Evolutionary conservation across 2,113 vertebrate species (phyloP).

Genomic region (Noturus placidus): DNA sequence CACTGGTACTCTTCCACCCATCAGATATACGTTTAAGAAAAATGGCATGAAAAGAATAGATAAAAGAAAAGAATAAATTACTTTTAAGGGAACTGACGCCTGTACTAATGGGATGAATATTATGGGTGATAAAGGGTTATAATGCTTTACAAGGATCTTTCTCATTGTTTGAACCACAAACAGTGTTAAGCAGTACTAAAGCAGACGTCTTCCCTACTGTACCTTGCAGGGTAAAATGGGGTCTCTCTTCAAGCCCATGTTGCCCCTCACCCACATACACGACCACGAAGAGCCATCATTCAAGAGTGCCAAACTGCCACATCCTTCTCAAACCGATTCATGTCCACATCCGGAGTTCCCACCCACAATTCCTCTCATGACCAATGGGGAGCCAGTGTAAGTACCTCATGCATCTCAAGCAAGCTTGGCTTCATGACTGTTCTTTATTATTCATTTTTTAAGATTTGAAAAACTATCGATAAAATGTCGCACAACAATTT

Average conservation of each 20-base stretch:
- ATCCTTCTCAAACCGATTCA: conserved; percentile 50
- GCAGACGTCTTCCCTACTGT: neutral
- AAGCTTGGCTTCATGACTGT: neutral
- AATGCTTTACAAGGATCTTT: neutral
- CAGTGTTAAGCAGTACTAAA: neutral
- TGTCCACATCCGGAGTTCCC: conserved; percentile 60
- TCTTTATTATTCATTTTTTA: neutral
- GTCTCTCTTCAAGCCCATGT: conserved; percentile 70
- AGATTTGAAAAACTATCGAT: neutral
- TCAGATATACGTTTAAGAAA: neutral
- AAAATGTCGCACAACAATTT: neutral
- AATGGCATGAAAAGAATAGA: neutral
- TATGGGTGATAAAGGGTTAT: neutral
- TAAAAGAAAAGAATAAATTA: no score
- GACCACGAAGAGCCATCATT: conserved; percentile 72
- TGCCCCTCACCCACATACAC: conserved; percentile 71
- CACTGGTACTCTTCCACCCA: conserved; percentile 28
- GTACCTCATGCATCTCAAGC: conserved; percentile 54
- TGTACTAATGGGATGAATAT: neutral
- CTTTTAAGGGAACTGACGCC: neutral
- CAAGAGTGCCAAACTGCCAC: conserved; percentile 69
- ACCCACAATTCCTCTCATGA: conserved; percentile 71
- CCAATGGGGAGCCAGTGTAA: conserved; percentile 83
- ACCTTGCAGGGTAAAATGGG: conserved; percentile 68
- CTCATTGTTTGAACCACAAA: neutral